Evolutionary conservation across 37 sponge, comb jelly and placozoan species (phyloP).

Genomic region (Tethya wilhelma): DNA sequence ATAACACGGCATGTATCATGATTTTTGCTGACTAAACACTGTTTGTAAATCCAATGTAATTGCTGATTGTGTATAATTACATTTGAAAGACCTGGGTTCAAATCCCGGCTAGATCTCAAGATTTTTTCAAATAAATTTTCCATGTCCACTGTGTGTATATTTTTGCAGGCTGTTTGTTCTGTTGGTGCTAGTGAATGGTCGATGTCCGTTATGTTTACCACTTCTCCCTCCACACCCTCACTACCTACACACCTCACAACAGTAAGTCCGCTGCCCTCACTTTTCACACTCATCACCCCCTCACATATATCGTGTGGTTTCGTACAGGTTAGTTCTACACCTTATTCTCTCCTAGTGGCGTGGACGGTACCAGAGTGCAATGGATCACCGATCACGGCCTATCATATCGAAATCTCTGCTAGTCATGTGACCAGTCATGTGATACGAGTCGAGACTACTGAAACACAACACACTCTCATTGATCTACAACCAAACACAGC

Average conservation of each 20-base stretch:
- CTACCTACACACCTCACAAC: constrained; percentile 31
- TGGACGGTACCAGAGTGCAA: constrained; percentile 46
- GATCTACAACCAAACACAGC: constrained; percentile 42
- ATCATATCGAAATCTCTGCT: constrained; percentile 39
- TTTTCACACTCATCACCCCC: too few species aligned
- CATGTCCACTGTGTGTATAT: too few species aligned
- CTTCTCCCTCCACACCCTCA: constrained; percentile 56
- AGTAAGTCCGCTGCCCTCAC: too few species aligned
- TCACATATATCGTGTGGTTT: neutral
- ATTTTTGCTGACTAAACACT: neutral
- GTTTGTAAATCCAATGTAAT: too few species aligned
- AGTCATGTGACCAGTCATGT: constrained; percentile 25
- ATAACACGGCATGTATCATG: too few species aligned
- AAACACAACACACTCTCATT: constrained; percentile 32
- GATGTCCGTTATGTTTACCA: constrained; percentile 22
- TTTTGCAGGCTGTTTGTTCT: constrained; percentile 50
- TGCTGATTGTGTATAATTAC: too few species aligned
- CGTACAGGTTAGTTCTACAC: constrained; percentile 26
- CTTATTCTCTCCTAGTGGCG: constrained; percentile 38
- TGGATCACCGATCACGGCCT: constrained; percentile 58
- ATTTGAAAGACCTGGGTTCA: too few species aligned
- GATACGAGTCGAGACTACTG: constrained; percentile 16
- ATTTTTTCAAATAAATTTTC: too few species aligned
- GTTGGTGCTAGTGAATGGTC: constrained; percentile 62
- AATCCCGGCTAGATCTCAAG: too few species aligned